phyloP scores from a whole-genome alignment of 2,797 vertebrate genomes.

The Myotis daubentonii region DNA sequence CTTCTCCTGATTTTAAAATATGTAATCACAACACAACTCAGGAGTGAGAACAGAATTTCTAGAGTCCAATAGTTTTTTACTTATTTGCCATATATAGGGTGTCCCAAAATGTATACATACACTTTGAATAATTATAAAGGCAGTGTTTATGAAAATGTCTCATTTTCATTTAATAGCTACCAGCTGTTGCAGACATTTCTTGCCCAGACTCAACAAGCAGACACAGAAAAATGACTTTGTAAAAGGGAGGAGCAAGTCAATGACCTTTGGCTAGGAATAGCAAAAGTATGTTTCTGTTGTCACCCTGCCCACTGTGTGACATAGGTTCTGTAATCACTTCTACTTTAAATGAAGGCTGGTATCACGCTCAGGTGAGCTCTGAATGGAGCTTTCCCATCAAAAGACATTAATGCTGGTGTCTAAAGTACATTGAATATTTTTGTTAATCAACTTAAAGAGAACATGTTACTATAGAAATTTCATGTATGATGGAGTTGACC shows the following conservation, averaged over 20 bases:
- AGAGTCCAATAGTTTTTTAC: not conserved
- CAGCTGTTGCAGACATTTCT: conserved; percentile 70
- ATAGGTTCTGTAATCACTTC: conserved; percentile 77
- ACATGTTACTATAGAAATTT: conserved; percentile 73
- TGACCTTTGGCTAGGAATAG: conserved; percentile 81
- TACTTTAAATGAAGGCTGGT: conserved; percentile 80
- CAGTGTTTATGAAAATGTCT: not conserved
- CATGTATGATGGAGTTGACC: conserved; percentile 66
- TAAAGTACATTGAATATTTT: conserved; percentile 60
- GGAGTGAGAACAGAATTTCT: conserved; percentile 55
- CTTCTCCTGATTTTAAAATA: conserved; percentile 50
- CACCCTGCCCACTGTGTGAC: conserved; percentile 69
- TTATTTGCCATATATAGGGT: conserved; percentile 51
- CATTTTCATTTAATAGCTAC: no score
- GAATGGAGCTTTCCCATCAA: conserved; percentile 80
- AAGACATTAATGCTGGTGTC: conserved; percentile 70
- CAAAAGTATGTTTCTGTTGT: conserved; percentile 82
- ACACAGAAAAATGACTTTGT: conserved; percentile 79
- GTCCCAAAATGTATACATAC: no score
- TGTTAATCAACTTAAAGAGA: conserved; percentile 80
- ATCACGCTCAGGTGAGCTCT: conserved; percentile 71
- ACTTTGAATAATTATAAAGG: no score
- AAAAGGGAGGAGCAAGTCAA: conserved; percentile 76
- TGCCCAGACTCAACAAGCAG: conserved; percentile 70
- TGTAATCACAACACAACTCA: conserved; percentile 60